phyloP scores from a whole-genome alignment of 2,113 vertebrate species.

The Opisthocomus hoazin region DNA sequence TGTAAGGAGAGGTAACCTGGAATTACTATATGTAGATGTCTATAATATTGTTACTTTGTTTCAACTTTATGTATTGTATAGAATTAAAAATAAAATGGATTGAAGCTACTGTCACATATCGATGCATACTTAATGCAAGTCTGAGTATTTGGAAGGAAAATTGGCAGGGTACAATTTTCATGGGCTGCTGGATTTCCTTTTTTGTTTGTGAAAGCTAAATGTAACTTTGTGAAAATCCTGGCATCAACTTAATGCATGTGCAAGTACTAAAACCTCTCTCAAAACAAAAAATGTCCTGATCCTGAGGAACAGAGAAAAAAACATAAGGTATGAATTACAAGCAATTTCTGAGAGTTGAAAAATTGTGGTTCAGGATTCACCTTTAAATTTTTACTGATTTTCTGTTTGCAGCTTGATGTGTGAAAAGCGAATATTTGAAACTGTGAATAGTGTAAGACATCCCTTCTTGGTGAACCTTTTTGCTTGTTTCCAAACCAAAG shows the following conservation, averaged over 20 bases:
- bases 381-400: neutral
- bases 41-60: neutral
- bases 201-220: neutral
- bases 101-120: neutral
- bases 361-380: neutral
- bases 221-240: neutral
- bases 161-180: neutral
- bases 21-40: neutral
- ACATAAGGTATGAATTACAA: neutral
- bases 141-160: neutral
- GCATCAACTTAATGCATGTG: neutral
- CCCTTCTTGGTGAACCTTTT: slow-evolving; percentile 99
- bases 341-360: neutral
- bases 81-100: neutral
- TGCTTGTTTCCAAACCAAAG: slow-evolving; percentile 98
- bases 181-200: neutral
- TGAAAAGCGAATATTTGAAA: slow-evolving; percentile 98
- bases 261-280: neutral
- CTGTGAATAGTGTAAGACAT: slow-evolving; percentile 97
- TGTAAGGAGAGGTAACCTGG: neutral
- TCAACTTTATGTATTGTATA: neutral
- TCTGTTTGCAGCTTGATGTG: slow-evolving; percentile 90
- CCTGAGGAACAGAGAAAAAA: neutral
- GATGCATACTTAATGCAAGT: neutral
- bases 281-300: neutral